Conservation (phyloP, 2,888 invertebrate species). For the Sipha maydis region DNA sequence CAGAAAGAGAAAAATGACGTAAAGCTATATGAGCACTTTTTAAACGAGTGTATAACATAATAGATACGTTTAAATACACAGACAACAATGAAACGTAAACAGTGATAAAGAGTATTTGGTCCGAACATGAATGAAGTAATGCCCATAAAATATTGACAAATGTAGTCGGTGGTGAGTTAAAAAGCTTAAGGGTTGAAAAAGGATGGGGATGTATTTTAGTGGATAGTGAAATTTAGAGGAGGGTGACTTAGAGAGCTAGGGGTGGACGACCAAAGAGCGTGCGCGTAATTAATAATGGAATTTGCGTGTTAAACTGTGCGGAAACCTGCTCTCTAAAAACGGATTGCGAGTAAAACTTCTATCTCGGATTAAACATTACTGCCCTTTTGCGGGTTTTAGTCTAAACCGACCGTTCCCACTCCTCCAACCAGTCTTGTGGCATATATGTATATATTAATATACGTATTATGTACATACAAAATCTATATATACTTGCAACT, state of each 20-base stretch:
- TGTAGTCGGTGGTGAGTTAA: background rate
- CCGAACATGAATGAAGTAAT: background rate
- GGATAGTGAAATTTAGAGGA: background rate
- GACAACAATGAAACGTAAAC: background rate
- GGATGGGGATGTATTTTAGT: background rate
- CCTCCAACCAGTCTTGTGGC: background rate
- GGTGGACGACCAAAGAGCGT: background rate
- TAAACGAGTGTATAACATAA: too few species aligned
- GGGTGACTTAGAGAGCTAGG: background rate
- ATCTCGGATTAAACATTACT: constrained; percentile 45
- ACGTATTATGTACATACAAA: background rate
- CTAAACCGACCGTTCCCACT: constrained; percentile 6
- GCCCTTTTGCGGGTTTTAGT: constrained; percentile 43
- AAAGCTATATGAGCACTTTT: too few species aligned
- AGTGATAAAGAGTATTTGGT: background rate
- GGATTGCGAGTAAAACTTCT: constrained; percentile 52
- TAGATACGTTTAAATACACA: background rate
- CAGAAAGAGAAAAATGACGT: too few species aligned
- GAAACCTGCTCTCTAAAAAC: constrained; percentile 53
- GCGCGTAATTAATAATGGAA: constrained; percentile 51
- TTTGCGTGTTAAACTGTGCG: constrained; percentile 55
- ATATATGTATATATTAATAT: background rate
- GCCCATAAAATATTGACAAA: background rate
- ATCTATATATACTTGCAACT: background rate
- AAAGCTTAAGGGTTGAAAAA: background rate